These are phyloP conservation scores for Sebastes itinus DNA, from an alignment of 2,797 vertebrate genomes.

Conservation along the genomic window DNA sequence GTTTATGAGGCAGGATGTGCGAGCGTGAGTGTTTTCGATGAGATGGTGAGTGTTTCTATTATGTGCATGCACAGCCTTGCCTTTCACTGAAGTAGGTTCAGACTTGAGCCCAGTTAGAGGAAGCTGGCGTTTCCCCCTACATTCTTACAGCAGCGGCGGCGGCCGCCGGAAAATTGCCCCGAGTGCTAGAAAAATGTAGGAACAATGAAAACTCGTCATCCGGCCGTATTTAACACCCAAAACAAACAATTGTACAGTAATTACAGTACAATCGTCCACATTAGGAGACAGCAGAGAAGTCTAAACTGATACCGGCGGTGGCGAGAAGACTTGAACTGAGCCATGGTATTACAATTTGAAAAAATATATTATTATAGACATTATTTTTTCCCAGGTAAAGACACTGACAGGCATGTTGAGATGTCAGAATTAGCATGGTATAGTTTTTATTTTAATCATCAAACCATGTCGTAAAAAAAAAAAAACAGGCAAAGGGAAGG, in stretches of 20 bases:
- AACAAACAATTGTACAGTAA: slow-evolving; percentile 76
- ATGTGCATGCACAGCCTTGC: slow-evolving; percentile 67
- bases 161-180: slow-evolving; percentile 64
- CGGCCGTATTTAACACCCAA: slow-evolving; percentile 67
- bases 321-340: not conserved
- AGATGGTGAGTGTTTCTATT: slow-evolving; percentile 64
- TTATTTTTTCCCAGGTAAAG: not conserved
- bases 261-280: slow-evolving; percentile 68
- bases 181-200: slow-evolving; percentile 52
- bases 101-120: slow-evolving; percentile 60
- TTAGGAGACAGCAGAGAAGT: slow-evolving; percentile 49
- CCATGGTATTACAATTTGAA: not conserved
- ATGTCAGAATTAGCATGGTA: not conserved
- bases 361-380: not conserved
- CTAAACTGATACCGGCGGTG: slow-evolving; percentile 46
- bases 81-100: slow-evolving; percentile 59
- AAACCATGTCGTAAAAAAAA: not conserved
- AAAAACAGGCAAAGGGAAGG: slow-evolving; percentile 3
- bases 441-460: slow-evolving; percentile 7
- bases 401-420: not conserved
- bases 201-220: slow-evolving; percentile 77
- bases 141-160: slow-evolving; percentile 60
- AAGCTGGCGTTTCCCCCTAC: slow-evolving; percentile 67
- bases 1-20: slow-evolving; percentile 81
- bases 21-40: slow-evolving; percentile 55